Conservation (phyloP, 2,888 invertebrate genomes). For the Oligia latruncula region DNA sequence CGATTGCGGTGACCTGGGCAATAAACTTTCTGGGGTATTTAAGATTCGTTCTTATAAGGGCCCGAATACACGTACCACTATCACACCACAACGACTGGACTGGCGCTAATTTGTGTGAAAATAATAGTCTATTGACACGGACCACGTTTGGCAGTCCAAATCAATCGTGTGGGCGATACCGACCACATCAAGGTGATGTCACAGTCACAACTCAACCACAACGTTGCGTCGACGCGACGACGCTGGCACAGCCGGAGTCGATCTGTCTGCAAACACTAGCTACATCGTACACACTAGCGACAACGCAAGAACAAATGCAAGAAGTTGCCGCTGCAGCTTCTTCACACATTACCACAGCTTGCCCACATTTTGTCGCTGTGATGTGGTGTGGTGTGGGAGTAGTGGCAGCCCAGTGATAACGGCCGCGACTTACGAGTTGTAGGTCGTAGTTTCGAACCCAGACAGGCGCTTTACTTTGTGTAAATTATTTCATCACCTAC, state of each 20-base stretch:
- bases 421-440: too few species aligned
- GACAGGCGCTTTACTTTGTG: too few species aligned
- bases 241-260: neutral
- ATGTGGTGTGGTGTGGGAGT: neutral
- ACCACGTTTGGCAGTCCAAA: neutral
- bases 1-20: constrained; percentile 17
- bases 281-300: too few species aligned
- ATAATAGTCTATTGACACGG: neutral
- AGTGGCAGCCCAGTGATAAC: too few species aligned
- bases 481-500: too few species aligned
- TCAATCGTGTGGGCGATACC: too few species aligned
- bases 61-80: neutral
- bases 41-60: constrained; percentile 9
- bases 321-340: too few species aligned
- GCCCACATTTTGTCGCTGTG: neutral
- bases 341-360: neutral
- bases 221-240: neutral
- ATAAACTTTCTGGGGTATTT: constrained; percentile 37
- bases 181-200: too few species aligned
- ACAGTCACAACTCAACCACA: neutral
- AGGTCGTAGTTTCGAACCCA: too few species aligned
- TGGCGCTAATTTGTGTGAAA: neutral
- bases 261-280: neutral
- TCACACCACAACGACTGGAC: neutral
- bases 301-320: neutral